Percentiles rank a stretch among this genome's conserved stretches.
These are phyloP conservation scores for Trigoniulus corallinus DNA, from an alignment of 1,140 invertebrate genomes.

Conservation along the genomic window DNA sequence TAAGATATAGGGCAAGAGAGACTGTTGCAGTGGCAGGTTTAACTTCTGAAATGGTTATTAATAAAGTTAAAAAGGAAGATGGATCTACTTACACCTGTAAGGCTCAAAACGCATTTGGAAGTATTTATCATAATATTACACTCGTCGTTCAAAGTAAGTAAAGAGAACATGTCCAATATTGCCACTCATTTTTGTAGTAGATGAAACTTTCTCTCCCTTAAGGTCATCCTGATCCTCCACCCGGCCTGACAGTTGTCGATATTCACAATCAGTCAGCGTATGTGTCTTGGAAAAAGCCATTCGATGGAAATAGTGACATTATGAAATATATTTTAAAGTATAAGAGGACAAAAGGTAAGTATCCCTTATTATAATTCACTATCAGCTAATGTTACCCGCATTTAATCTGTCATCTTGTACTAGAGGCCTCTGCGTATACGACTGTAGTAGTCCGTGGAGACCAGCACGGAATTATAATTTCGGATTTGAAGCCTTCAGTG, in stretches of 20 bases:
- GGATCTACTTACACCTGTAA: not conserved
- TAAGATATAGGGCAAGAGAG: not conserved
- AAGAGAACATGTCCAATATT: slow-evolving; percentile 13
- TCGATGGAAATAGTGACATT: slow-evolving; percentile 60
- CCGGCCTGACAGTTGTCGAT: not conserved
- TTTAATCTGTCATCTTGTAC: too few species aligned
- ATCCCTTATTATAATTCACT: not conserved
- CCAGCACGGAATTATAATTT: not conserved
- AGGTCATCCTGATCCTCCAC: not conserved
- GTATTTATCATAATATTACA: not conserved
- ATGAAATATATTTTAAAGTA: slow-evolving; percentile 53
- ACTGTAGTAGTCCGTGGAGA: not conserved
- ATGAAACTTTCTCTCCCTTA: too few species aligned
- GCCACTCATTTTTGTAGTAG: slow-evolving; percentile 17
- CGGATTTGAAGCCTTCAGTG: not conserved
- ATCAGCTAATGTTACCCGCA: too few species aligned
- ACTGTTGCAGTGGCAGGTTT: not conserved
- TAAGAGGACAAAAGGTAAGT: slow-evolving; percentile 12
- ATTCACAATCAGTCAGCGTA: slow-evolving; percentile 37
- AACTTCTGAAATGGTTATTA: not conserved
- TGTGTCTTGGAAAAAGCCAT: slow-evolving; percentile 52
- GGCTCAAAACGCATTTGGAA: not conserved
- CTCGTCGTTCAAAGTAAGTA: slow-evolving; percentile 1
- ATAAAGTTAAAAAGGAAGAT: not conserved
- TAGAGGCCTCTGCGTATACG: too few species aligned